Percentiles rank a stretch among this genome's conserved stretches.
Evolutionary conservation across 2,888 invertebrate species (phyloP).

Genomic region (Drosophila tanythrix): DNA sequence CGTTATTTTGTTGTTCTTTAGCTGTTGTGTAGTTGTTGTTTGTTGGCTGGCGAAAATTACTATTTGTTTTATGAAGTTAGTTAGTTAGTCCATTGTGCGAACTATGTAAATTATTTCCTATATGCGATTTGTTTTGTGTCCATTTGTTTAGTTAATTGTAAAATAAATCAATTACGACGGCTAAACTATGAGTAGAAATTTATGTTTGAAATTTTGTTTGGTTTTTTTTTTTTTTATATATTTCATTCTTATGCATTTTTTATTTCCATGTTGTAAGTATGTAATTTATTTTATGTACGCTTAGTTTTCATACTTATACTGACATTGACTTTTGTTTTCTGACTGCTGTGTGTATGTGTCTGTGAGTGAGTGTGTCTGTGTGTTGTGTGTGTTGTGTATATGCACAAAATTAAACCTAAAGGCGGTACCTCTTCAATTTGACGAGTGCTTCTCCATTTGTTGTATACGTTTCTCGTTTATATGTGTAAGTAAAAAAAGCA

Average conservation of each 20-base stretch:
- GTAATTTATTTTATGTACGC: slow-evolving; percentile 51
- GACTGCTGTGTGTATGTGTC: slow-evolving; percentile 22
- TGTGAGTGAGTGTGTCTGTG: slow-evolving; percentile 19
- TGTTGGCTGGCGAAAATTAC: slow-evolving; percentile 56
- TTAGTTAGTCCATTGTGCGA: slow-evolving; percentile 52
- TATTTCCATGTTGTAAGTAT: slow-evolving; percentile 36
- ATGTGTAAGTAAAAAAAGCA: slow-evolving; percentile 72
- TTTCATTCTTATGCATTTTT: slow-evolving; percentile 13
- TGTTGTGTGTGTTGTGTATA: slow-evolving; percentile 33
- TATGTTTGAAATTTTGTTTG: slow-evolving; percentile 57
- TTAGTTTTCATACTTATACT: slow-evolving; percentile 65
- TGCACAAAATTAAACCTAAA: slow-evolving; percentile 67
- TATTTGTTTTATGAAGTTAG: slow-evolving; percentile 47
- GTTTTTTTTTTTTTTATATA: slow-evolving; percentile 14
- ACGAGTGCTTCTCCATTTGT: slow-evolving; percentile 20
- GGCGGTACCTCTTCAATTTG: slow-evolving; percentile 42
- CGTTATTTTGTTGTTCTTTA: slow-evolving; percentile 38
- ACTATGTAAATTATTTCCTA: slow-evolving; percentile 58
- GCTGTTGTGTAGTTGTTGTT: slow-evolving; percentile 38
- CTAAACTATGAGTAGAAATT: slow-evolving; percentile 76
- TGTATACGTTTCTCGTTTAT: slow-evolving; percentile 45
- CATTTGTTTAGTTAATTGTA: slow-evolving; percentile 51
- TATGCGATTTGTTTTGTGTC: slow-evolving; percentile 52
- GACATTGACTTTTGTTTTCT: slow-evolving; percentile 49
- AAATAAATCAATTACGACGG: slow-evolving; percentile 81